phyloP scores from a whole-genome alignment of 2,888 invertebrate species.

The Drosophila ochracea region DNA sequence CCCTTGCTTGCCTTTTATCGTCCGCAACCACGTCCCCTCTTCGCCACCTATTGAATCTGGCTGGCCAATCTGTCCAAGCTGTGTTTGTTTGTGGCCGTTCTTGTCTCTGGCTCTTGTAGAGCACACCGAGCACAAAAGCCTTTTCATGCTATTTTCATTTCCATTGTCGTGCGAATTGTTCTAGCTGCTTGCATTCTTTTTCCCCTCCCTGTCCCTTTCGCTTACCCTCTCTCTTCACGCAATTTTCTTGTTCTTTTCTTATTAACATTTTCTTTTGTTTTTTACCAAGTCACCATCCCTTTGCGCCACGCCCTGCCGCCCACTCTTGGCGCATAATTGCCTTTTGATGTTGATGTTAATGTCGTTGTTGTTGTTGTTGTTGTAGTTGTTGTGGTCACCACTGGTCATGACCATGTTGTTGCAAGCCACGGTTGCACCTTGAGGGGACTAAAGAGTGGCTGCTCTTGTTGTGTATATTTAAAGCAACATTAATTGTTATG shows the following conservation, averaged over 20 bases:
- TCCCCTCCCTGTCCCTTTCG: neutral
- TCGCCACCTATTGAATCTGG: neutral
- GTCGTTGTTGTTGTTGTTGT: slow-evolving; percentile 24
- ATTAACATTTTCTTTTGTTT: slow-evolving; percentile 50
- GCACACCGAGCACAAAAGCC: slow-evolving; percentile 54
- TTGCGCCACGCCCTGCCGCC: slow-evolving; percentile 27
- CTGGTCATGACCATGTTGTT: slow-evolving; percentile 48
- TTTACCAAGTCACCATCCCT: neutral
- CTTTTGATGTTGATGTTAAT: slow-evolving; percentile 62
- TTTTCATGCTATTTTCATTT: slow-evolving; percentile 74
- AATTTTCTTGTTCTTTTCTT: slow-evolving; percentile 55
- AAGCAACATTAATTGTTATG: slow-evolving; percentile 78
- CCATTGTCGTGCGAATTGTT: slow-evolving; percentile 73
- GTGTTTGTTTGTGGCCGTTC: slow-evolving; percentile 16
- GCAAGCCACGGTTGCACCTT: neutral
- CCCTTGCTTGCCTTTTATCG: neutral
- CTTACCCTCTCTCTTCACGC: slow-evolving; percentile 6
- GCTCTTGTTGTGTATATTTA: slow-evolving; percentile 41
- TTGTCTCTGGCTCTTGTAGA: slow-evolving; percentile 14
- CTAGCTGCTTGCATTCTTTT: slow-evolving; percentile 15
- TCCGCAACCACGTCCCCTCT: neutral
- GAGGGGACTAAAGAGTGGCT: neutral
- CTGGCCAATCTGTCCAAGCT: slow-evolving; percentile 24
- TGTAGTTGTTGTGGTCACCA: slow-evolving; percentile 20
- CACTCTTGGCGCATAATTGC: slow-evolving; percentile 63